phyloP scores from a whole-genome alignment of 2,113 vertebrate species.

The Mastomys coucha region DNA sequence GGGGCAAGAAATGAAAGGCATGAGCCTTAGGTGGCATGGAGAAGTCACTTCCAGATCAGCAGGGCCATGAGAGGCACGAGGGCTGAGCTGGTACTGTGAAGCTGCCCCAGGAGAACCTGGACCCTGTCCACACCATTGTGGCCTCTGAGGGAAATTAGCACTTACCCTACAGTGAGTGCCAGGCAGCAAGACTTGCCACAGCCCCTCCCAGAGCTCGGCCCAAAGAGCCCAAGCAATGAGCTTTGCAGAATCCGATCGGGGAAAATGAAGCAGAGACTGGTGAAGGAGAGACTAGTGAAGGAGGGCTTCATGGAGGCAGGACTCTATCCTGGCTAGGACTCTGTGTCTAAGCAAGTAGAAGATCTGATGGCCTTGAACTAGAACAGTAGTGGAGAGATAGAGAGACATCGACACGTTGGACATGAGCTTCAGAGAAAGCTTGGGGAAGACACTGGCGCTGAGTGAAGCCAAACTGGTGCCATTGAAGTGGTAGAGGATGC shows the following conservation, averaged over 20 bases:
- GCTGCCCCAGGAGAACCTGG: fast-evolving
- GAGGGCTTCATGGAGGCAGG: neutral
- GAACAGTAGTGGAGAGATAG: fast-evolving
- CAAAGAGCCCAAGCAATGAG: neutral
- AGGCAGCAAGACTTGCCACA: neutral
- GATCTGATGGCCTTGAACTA: fast-evolving
- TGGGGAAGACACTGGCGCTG: fast-evolving
- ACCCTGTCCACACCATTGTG: fast-evolving
- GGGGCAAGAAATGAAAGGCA: too few relatives aligned
- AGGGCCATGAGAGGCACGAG: neutral
- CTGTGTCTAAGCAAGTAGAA: fast-evolving
- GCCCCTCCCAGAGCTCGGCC: neutral
- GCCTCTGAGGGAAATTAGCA: neutral
- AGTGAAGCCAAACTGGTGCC: neutral
- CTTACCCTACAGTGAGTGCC: neutral
- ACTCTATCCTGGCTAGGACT: neutral
- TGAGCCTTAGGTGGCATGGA: neutral
- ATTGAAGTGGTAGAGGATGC: neutral
- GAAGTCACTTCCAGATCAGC: neutral
- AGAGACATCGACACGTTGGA: fast-evolving
- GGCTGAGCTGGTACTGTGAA: neutral
- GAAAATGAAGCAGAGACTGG: fast-evolving
- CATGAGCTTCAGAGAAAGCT: fast-evolving
- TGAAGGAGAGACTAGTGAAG: fast-evolving
- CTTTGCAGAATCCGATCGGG: neutral